phyloP scores from a whole-genome alignment of 2,797 vertebrate species.

The Phaenicophaeus curvirostris region DNA sequence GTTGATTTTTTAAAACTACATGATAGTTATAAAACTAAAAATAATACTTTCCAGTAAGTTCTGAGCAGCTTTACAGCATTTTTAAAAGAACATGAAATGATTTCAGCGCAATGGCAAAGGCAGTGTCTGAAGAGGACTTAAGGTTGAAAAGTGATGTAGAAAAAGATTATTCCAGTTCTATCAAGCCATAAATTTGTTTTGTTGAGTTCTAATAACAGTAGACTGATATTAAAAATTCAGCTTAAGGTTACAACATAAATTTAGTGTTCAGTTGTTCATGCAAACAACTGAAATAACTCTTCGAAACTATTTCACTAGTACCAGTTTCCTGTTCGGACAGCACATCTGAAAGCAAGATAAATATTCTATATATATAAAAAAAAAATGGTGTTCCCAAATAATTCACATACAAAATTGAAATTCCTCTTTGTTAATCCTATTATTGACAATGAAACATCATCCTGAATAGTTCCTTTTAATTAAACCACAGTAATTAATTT shows the following conservation, averaged over 20 bases:
- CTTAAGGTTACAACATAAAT: not conserved
- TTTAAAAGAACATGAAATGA: not conserved
- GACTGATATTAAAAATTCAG: not conserved
- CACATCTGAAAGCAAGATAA: not conserved
- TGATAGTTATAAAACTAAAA: not conserved
- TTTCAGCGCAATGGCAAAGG: not conserved
- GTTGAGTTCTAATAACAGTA: not conserved
- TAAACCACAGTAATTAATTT: not conserved
- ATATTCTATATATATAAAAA: not conserved
- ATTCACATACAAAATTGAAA: not conserved
- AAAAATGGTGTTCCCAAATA: not conserved
- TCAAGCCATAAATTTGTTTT: not conserved
- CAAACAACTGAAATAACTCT: not conserved
- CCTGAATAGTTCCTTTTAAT: not conserved
- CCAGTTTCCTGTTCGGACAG: not conserved
- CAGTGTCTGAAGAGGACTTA: accelerated
- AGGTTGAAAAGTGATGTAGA: not conserved
- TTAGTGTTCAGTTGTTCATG: not conserved
- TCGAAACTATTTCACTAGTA: not conserved
- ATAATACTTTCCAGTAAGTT: not conserved
- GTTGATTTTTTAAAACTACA: not conserved
- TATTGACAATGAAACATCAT: not conserved
- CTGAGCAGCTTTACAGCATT: not conserved
- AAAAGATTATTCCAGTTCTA: not conserved
- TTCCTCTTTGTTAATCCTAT: not conserved